These are phyloP conservation scores for Dipodomys spectabilis DNA, from an alignment of 2,113 vertebrate genomes.

Conservation along the genomic window DNA sequence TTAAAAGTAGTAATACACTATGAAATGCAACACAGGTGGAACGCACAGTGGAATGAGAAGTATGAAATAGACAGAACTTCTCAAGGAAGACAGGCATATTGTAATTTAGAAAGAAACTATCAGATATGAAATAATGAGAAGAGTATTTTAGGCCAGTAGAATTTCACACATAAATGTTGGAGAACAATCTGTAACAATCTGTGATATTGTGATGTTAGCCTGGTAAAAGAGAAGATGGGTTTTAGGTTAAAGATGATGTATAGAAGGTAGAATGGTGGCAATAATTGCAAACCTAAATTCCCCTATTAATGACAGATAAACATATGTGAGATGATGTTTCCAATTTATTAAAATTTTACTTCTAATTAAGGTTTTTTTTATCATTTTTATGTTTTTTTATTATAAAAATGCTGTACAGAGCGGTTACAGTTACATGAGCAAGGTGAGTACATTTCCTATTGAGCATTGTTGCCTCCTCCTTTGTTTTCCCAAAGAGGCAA, in stretches of 20 bases:
- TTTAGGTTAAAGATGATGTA: neutral
- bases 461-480: too few species aligned
- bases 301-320: neutral
- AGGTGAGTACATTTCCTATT: too few species aligned
- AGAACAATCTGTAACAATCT: neutral
- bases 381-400: neutral
- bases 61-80: neutral
- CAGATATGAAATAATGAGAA: neutral
- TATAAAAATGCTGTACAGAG: too few species aligned
- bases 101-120: neutral
- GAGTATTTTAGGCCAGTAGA: neutral
- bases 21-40: neutral
- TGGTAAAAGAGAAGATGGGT: neutral
- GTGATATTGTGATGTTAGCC: neutral
- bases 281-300: neutral
- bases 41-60: neutral
- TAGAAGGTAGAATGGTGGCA: neutral
- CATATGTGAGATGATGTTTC: neutral
- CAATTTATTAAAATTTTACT: neutral
- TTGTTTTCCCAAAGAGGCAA: neutral
- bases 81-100: neutral
- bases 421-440: too few species aligned
- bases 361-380: neutral
- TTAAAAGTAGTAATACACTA: neutral
- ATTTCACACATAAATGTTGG: neutral